phyloP scores from a whole-genome alignment of 2,888 invertebrate species.

The Diaprepes abbreviatus region DNA sequence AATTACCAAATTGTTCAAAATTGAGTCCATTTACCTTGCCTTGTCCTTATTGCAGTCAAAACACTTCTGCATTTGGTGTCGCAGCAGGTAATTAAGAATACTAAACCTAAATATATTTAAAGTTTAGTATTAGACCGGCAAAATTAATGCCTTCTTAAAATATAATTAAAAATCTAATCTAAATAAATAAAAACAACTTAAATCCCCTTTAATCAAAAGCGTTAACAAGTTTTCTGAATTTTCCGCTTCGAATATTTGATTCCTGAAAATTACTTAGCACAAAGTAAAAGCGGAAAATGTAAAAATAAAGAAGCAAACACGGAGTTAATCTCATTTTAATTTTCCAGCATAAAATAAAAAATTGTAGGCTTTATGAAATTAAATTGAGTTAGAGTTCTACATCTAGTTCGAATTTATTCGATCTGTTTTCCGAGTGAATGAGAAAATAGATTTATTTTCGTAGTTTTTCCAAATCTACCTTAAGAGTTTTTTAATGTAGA shows the following conservation, averaged over 20 bases:
- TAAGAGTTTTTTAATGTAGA: too few species aligned
- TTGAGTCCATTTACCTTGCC: too few species aligned
- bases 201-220: neutral
- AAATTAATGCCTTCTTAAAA: neutral
- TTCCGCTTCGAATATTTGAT: conserved; percentile 1
- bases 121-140: too few species aligned
- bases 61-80: too few species aligned
- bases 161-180: neutral
- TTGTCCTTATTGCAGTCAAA: too few species aligned
- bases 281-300: conserved; percentile 7
- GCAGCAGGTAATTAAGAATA: too few species aligned
- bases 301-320: conserved; percentile 7
- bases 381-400: neutral
- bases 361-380: neutral
- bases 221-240: conserved; percentile 1
- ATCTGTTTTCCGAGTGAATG: too few species aligned
- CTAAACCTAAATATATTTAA: too few species aligned
- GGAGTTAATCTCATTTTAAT: conserved; percentile 1
- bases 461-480: too few species aligned
- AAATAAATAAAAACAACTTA: conserved; percentile 1
- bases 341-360: neutral
- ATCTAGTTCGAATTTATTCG: too few species aligned
- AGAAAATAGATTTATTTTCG: too few species aligned
- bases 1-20: too few species aligned
- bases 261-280: neutral